Base-by-base conservation (phyloP, 2,888 invertebrate genomes). In the Hemaris fuciformis region DNA sequence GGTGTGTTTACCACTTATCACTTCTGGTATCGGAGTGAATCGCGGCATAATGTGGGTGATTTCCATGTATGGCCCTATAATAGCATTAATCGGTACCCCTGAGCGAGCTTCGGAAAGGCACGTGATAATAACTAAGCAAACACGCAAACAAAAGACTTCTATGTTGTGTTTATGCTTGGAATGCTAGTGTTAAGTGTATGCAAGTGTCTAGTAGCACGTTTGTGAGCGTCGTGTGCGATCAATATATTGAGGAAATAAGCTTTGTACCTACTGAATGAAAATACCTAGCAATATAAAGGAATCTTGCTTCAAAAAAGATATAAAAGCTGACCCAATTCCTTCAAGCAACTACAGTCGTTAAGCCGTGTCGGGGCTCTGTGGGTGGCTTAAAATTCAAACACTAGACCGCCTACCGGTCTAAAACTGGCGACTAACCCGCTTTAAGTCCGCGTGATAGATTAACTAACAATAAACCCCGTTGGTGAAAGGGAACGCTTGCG, bases 1-100 rank as follows among this genome's bases (percentile, higher is more conserved):
- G 31, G 53, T 53, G 27, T 53, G 53, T 53, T 53, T 31, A 53
- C 53, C 53, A 53, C 53, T 53, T 31, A 53, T 53, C 53, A 53
- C 53, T 27, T 53, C 53, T 27, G 53, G 31, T 53, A 53, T 53
- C 53, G 53, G 53, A 53, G 31, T 27, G 53, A 53, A 53, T 53
- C 53, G 53, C 53, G 53, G 31, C 18, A 31, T 53, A 31, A 53
- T 53, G 53, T 53, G 53, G 53, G 53, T 53, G 53, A 53, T 53
- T 53, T 53, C 53, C 53, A 53, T 31, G 27, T 15, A 53, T 31
- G 53, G 31, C 53, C 10, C 31, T 53, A 53, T 53, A 53, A 53
- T 53, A 31, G 31, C 53, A 31, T 53, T 31, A 31, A 53, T 53
- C 53, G 27, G 25, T 20, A 31, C 53, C 31, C 53, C 53, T 31